Evolutionary conservation across 2,888 invertebrate genomes (phyloP), one percentile per base, ranked within the genome.

Genomic region (Eupithecia subfuscata): DNA sequence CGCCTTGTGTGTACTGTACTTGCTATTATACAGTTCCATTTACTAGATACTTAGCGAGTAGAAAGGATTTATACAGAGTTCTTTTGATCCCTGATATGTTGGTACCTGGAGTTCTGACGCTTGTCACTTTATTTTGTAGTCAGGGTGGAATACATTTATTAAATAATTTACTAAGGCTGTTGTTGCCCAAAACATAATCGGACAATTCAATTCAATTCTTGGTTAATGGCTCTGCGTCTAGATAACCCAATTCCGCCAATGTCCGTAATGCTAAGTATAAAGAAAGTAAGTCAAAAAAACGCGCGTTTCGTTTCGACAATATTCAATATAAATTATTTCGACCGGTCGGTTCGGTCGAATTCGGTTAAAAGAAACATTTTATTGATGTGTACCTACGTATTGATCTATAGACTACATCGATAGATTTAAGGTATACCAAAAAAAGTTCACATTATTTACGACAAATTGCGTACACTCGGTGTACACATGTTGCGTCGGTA

Each of bases 381-480:
- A 22, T 22, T 56, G 11, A 56, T 56, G 22, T 22, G 12, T 22
- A 22, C 12, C n/a, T n/a, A n/a, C n/a, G 52, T 52, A n/a, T n/a
- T 30, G 37, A 65, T 64, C 16, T 18, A 37, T 34, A 34, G 12
- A 22, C 52, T 4, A 56, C 67, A 65, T 65, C 65, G 11, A n/a
- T 52, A 52, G 18, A 43, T 34, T 52, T 67, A 48, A 34, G 45
- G 60, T 48, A n/a, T 63, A 45, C 22, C 52, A 45, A 76, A 76
- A 70, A 73, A n/a, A 34, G 40, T 45, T 48, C 16, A 60, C 34
- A 74, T 80, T 79, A 80, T 81, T 80, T 81, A 81, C 80, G 79
- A 81, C 81, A 81, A 80, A 81, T 81, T 77, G 80, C 75, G 76
- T 73, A 76, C 80, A 78, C 75, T 80, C 73, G 69, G 56, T 14